phyloP scores from a whole-genome alignment of 2,888 invertebrate species.

The Asteroscopus sphinx region DNA sequence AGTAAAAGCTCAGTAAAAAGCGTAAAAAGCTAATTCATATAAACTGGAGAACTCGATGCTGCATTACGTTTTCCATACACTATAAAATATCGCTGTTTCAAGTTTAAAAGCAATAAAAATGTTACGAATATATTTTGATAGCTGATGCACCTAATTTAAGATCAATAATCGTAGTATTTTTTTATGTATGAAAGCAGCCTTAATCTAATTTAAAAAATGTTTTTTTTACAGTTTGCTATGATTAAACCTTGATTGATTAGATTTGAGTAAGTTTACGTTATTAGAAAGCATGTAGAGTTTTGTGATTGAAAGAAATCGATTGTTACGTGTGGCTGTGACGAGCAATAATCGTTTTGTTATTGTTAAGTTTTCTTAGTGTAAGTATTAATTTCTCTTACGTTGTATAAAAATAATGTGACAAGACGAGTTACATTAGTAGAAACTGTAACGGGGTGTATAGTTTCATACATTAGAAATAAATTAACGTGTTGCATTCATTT shows the following conservation, averaged over 20 bases:
- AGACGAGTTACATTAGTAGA: slow-evolving; percentile 12
- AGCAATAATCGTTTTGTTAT: neutral
- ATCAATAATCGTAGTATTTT: slow-evolving; percentile 3
- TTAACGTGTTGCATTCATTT: neutral
- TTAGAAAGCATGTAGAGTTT: slow-evolving; percentile 16
- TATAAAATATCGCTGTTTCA: slow-evolving; percentile 9
- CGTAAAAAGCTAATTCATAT: slow-evolving; percentile 50
- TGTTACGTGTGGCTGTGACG: slow-evolving; percentile 4
- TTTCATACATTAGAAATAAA: slow-evolving; percentile 9
- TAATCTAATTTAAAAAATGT: neutral
- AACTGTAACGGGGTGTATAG: slow-evolving; percentile 11
- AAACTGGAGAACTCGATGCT: slow-evolving; percentile 23
- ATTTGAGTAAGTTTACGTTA: neutral
- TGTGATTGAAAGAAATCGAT: slow-evolving; percentile 15
- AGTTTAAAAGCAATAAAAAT: slow-evolving; percentile 12
- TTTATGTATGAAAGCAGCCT: neutral
- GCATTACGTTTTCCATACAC: slow-evolving; percentile 15
- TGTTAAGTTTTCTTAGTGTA: no score
- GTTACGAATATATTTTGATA: slow-evolving; percentile 14
- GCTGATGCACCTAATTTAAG: slow-evolving; percentile 1
- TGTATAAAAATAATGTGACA: no score
- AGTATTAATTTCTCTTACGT: no score
- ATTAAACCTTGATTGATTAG: slow-evolving; percentile 1
- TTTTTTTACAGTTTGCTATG: neutral
- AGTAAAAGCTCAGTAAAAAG: slow-evolving; percentile 69